Evolutionary conservation across 2,113 vertebrate genomes (phyloP).

Genomic region (Himantopus leucocephalus): DNA sequence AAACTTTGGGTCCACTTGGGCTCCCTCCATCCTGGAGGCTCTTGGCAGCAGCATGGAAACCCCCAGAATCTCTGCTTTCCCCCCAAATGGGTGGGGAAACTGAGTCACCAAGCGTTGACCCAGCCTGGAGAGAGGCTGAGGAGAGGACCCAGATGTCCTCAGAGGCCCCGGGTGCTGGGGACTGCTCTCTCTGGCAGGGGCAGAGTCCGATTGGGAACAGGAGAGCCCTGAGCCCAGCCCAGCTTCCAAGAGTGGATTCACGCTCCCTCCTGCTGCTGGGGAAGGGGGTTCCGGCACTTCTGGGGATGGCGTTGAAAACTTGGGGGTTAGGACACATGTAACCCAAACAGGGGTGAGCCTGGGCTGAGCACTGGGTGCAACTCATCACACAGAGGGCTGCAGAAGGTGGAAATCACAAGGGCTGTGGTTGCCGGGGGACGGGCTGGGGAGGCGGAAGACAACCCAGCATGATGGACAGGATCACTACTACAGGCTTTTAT

Average conservation of each 20-base stretch:
- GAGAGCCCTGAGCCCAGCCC: background rate
- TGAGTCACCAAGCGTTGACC: background rate
- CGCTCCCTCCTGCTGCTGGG: background rate
- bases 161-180: background rate
- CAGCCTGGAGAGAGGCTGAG: background rate
- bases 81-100: background rate
- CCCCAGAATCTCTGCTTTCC: background rate
- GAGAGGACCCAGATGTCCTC: background rate
- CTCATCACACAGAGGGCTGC: background rate
- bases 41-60: background rate
- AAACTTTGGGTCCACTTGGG: background rate
- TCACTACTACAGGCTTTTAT: background rate
- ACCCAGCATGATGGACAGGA: too few species aligned
- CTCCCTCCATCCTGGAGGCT: background rate
- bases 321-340: fast-evolving
- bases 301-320: background rate
- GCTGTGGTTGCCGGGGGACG: fast-evolving
- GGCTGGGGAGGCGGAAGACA: background rate
- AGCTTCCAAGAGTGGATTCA: background rate
- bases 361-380: background rate
- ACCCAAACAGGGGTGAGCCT: background rate
- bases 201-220: background rate
- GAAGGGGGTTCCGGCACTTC: background rate
- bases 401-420: background rate
- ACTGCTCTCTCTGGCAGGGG: background rate